These are phyloP conservation scores for Caprella mutica DNA, from an alignment of 2,888 invertebrate species.

Conservation along the genomic window DNA sequence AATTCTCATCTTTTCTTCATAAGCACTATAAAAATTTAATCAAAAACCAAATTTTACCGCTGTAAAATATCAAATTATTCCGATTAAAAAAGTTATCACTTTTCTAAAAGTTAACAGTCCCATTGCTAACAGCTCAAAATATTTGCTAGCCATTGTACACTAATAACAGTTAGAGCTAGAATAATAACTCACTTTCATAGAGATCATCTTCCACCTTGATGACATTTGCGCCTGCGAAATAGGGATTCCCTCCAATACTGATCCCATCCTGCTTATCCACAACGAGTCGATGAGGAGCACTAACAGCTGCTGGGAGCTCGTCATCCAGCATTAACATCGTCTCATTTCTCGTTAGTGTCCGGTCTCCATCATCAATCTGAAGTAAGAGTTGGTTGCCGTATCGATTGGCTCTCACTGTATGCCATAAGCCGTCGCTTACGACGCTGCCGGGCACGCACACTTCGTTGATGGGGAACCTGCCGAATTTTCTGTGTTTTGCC, in stretches of 20 bases:
- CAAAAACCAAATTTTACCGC: too few relatives aligned
- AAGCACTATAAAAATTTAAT: too few relatives aligned
- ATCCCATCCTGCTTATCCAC: conserved; percentile 28
- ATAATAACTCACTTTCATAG: conserved; percentile 25
- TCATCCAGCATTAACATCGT: conserved; percentile 3
- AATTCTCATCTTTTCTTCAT: too few relatives aligned
- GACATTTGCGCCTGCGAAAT: conserved; percentile 18
- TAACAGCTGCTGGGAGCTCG: background rate
- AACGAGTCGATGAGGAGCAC: conserved; percentile 2
- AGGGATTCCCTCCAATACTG: conserved; percentile 20
- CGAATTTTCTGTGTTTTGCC: background rate
- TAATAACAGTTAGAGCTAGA: too few relatives aligned
- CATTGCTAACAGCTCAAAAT: too few relatives aligned
- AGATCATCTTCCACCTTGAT: conserved; percentile 20
- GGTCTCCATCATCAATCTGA: conserved; percentile 25
- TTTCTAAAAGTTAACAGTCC: too few relatives aligned
- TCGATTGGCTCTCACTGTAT: conserved; percentile 17
- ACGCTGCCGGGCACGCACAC: background rate
- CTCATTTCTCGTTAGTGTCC: conserved; percentile 4
- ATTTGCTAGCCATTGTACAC: too few relatives aligned
- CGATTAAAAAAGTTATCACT: too few relatives aligned
- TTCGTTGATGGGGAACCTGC: background rate
- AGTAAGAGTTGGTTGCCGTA: conserved; percentile 21
- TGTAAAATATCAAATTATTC: too few relatives aligned
- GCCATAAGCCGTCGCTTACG: conserved; percentile 24